Evolutionary conservation across 2,797 vertebrate species (phyloP).

Genomic region (Rhinoraja longicauda): DNA sequence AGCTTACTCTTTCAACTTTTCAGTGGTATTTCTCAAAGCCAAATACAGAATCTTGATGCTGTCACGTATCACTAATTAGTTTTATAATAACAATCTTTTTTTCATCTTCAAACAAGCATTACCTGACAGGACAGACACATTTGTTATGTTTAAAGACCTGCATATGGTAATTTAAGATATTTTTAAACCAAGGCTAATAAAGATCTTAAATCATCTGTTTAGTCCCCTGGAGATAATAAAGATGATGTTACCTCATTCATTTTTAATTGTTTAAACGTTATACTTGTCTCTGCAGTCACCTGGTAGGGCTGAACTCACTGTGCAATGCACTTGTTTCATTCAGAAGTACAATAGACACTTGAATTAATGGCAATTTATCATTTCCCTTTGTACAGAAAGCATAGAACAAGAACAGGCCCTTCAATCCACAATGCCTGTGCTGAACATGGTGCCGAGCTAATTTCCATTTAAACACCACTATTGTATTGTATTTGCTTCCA

Average conservation of each 20-base stretch:
- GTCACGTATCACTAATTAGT: not conserved
- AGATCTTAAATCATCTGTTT: not conserved
- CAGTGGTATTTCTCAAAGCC: not conserved
- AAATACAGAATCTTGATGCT: not conserved
- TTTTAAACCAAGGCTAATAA: not conserved
- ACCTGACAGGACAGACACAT: not conserved
- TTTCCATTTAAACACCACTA: too few species aligned
- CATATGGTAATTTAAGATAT: not conserved
- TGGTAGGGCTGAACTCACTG: not conserved
- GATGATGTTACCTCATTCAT: not conserved
- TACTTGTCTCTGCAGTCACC: not conserved
- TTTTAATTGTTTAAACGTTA: not conserved
- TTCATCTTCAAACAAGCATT: not conserved
- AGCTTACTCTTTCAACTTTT: not conserved
- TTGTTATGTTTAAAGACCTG: too few species aligned
- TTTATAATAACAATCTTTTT: not conserved
- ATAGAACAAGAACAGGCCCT: too few species aligned
- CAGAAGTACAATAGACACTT: not conserved
- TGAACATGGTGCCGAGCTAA: too few species aligned
- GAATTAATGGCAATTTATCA: not conserved
- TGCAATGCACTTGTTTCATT: not conserved
- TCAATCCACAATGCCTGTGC: too few species aligned
- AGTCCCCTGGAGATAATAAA: not conserved
- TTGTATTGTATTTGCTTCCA: too few species aligned
- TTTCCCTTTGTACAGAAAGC: not conserved